These are phyloP conservation scores for Prunella strophiata DNA, from an alignment of 2,797 vertebrate genomes.

Conservation along the genomic window DNA sequence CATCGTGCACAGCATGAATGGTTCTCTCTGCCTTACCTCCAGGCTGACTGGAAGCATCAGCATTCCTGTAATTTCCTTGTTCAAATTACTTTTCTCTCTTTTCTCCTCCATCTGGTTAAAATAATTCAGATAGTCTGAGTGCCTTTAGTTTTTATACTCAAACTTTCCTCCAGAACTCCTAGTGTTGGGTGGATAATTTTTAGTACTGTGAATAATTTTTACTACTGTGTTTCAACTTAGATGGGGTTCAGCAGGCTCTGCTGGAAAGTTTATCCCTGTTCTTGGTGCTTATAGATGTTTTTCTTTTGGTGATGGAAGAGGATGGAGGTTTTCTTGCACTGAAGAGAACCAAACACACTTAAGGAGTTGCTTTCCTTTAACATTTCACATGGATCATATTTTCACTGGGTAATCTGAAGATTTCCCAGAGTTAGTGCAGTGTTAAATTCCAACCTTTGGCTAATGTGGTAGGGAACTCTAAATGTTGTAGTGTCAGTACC, in stretches of 20 bases:
- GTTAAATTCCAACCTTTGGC: background rate
- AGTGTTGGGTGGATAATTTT: background rate
- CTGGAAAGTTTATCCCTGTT: background rate
- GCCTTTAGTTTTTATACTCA: background rate
- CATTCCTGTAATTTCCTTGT: conserved; percentile 31
- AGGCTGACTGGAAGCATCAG: conserved; percentile 20
- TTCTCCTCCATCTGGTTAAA: background rate
- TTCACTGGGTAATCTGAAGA: background rate
- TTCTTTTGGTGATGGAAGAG: background rate
- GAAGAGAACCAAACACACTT: background rate
- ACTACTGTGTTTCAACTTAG: background rate
- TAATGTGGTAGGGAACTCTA: background rate
- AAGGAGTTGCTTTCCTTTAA: background rate
- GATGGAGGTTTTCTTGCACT: background rate
- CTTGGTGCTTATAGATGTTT: background rate
- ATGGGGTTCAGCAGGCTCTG: background rate
- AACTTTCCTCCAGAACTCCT: background rate
- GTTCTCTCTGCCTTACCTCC: background rate
- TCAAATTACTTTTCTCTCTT: background rate
- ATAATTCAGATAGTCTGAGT: background rate
- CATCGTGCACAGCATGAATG: background rate
- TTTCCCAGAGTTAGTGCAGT: background rate
- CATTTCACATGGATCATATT: background rate
- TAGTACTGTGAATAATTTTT: background rate
- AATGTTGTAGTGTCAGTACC: background rate